Base-by-base conservation (phyloP, 2,888 invertebrate species). In the Apotomis turbidana region DNA sequence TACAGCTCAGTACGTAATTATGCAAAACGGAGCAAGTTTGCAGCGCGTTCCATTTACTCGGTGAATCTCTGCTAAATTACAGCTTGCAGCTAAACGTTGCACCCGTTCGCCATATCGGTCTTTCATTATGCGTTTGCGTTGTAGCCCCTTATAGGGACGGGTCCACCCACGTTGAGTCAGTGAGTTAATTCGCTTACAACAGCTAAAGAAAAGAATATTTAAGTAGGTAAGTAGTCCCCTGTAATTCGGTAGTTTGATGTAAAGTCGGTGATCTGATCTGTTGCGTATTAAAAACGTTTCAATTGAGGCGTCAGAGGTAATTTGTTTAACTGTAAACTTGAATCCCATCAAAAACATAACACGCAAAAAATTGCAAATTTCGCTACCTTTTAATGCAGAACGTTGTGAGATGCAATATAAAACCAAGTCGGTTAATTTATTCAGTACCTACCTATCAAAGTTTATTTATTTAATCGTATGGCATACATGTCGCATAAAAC, bases 81-180 rank as follows among this genome's bases (percentile, higher is more conserved):
- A 72, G 64, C 72, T 64, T 76, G 64, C 73, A 74, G 74, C 78
- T 76, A 75, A 78, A 77, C 70, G 75, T 76, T 79, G 79, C 78
- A 77, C 75, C 74, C 69, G 78, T 81, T 85, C 84, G 78, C 76
- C 79, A 82, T 81, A 78, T 80, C 63, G 49, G 69, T 76, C 78
- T 78, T 79, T 79, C 76, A 80, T 77, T 79, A 76, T 36, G 71
- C 76, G 76, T 80, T 78, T 74, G 78, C 69, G 77, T 76, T 76
- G 76, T 76, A 78, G 75, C 74, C 76, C 74, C 71, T 75, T 77
- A 69, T 68, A 70, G 66, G 55, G 78, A 79, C 84, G 73, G 80
- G 80, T 77, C 76, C 78, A 75, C 86, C 87, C 79, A 87, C 86
- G 83, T 73, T 84, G 83, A 87, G 82, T 86, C 85, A 85, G 82